Evolutionary conservation across 2,113 vertebrate species (phyloP).

Genomic region (Chlorodrepanis virens): DNA sequence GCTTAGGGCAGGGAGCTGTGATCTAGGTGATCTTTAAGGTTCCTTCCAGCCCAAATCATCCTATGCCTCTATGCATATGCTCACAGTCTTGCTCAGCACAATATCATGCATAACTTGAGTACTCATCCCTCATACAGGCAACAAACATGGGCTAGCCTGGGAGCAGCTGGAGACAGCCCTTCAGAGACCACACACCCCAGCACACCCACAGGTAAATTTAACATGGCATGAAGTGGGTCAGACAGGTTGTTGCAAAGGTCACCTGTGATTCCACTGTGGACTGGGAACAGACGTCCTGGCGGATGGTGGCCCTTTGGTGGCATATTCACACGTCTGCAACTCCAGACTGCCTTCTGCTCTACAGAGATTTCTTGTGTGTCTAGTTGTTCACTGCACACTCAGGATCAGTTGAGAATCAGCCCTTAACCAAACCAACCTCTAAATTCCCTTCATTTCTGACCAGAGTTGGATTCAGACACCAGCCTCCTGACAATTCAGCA

Average conservation of each 20-base stretch:
- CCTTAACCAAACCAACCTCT: not conserved
- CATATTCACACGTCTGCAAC: not conserved
- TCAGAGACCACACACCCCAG: not conserved
- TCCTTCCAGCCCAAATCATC: not conserved
- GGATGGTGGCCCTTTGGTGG: not conserved
- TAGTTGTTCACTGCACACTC: not conserved
- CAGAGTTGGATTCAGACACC: not conserved
- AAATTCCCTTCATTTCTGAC: not conserved
- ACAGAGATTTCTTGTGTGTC: not conserved
- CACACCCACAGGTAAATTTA: not conserved
- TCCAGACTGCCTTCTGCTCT: not conserved
- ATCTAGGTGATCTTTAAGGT: not conserved
- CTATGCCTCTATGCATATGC: not conserved
- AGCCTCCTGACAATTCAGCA: not conserved
- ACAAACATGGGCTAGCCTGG: not conserved
- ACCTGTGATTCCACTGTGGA: not conserved
- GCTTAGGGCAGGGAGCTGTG: not conserved
- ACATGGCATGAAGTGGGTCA: not conserved
- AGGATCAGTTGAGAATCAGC: not conserved
- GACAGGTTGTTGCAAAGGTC: not conserved
- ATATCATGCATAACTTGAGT: not conserved
- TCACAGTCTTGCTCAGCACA: not conserved
- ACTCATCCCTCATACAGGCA: not conserved
- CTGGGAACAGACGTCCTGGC: not conserved
- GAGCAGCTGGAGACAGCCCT: not conserved